These are phyloP conservation scores for Tetrax tetrax DNA, from an alignment of 2,113 vertebrate species.

Conservation along the genomic window DNA sequence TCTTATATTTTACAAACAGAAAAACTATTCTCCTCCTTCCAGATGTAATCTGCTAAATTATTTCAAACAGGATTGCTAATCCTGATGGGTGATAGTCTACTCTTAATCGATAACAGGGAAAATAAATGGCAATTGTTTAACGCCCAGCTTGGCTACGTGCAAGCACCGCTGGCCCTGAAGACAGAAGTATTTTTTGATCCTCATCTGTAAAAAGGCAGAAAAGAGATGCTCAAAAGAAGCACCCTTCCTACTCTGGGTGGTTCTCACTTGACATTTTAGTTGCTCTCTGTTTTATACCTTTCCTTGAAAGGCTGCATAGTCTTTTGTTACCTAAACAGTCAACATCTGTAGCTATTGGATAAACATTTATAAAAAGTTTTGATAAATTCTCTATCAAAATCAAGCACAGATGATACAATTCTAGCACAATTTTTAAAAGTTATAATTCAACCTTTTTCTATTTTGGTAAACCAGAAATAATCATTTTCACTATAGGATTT, in stretches of 20 bases:
- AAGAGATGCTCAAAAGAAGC: background rate
- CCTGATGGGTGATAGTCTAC: background rate
- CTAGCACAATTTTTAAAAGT: background rate
- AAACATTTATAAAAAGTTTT: background rate
- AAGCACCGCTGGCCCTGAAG: background rate
- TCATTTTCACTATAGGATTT: background rate
- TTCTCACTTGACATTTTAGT: background rate
- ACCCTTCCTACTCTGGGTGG: background rate
- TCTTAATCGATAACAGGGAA: background rate
- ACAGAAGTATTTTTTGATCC: background rate
- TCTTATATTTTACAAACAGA: background rate
- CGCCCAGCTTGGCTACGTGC: background rate
- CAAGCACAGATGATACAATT: background rate
- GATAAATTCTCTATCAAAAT: background rate
- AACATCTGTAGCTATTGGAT: background rate
- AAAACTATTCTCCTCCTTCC: background rate
- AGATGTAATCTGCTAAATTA: background rate
- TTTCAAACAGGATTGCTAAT: background rate
- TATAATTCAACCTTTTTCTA: background rate
- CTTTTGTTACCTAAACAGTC: background rate
- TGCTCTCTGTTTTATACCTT: background rate
- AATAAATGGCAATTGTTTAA: background rate
- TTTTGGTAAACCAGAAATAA: background rate
- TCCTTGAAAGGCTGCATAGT: background rate
- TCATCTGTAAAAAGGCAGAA: background rate